Evolutionary conservation across 2,888 invertebrate genomes (phyloP), one percentile per base, ranked within the genome.

Genomic region (Synanthedon andrenaeformis): DNA sequence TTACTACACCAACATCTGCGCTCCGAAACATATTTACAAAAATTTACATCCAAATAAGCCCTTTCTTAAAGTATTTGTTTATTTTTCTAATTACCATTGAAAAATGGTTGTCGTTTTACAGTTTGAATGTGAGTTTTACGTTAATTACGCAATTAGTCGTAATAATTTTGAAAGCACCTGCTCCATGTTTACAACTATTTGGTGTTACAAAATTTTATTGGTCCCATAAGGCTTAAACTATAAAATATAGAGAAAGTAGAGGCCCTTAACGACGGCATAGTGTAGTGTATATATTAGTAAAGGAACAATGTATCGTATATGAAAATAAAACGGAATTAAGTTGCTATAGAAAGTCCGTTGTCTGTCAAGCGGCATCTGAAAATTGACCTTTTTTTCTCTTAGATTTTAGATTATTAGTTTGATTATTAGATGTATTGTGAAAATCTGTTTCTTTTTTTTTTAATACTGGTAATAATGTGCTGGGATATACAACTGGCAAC

Each of bases 21-120:
- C 48, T 50, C 17, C 23, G 54, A 49, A 52, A 52, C 49, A 48
- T 49, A 14, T 53, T 54, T 53, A 52, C 2, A 42, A 55, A 55
- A 52, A 55, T 60, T 56, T 54, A 58, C 51, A 51, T 51, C 49
- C 52, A 56, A 64, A 58, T n/a, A 55, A 63, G 57, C 54, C 56
- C 64, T 72, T 67, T 57, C 52, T 53, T 58, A 51, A 53, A 61
- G 64, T 63, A 64, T 67, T 64, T 72, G 70, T 74, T 73, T 71
- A 72, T 68, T 66, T 65, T 66, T 59, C 55, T 67, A 68, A 74
- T 73, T 69, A 68, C 56, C 66, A 65, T 65, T 64, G 54, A 28
- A 56, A 64, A 64, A 56, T 55, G 53, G 62, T 62, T 59, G 62
- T 62, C 58, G 59, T 63, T 66, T 64, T 57, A 59, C 58, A 23